Evolutionary conservation across 23 tunicate genomes (phyloP).

Genomic region (Trididemnum nubilum): DNA sequence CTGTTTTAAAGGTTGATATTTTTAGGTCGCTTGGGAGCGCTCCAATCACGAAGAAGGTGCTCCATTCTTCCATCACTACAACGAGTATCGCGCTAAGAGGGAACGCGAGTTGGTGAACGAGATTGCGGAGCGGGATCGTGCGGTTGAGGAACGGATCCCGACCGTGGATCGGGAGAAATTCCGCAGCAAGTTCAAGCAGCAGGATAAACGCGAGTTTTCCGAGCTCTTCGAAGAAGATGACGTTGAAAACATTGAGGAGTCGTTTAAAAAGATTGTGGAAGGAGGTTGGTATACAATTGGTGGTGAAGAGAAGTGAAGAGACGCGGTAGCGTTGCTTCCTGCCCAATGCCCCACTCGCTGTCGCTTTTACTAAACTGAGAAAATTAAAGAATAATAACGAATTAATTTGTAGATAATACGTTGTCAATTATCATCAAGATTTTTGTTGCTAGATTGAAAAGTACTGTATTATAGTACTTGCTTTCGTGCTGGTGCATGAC

Average conservation of each 20-base stretch:
- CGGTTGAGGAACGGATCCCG: slow-evolving; percentile 82
- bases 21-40: slow-evolving; percentile 51
- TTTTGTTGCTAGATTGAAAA: too few relatives aligned
- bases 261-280: slow-evolving; percentile 34
- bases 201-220: slow-evolving; percentile 56
- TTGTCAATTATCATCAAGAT: too few relatives aligned
- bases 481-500: too few relatives aligned
- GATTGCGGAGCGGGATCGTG: slow-evolving; percentile 60
- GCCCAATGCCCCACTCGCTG: too few relatives aligned
- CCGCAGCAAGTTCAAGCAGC: slow-evolving; percentile 38
- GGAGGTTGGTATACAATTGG: too few relatives aligned
- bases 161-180: slow-evolving; percentile 65
- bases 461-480: too few relatives aligned
- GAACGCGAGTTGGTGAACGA: slow-evolving; percentile 54
- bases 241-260: slow-evolving; percentile 45
- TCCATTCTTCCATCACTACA: slow-evolving; percentile 57
- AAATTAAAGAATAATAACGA: too few relatives aligned
- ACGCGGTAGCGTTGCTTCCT: too few relatives aligned
- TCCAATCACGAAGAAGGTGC: slow-evolving; percentile 39
- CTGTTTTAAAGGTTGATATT: not conserved
- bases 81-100: slow-evolving; percentile 46
- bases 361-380: too few relatives aligned
- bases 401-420: too few relatives aligned
- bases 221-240: slow-evolving; percentile 59
- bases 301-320: too few relatives aligned